Evolutionary conservation across 2,888 invertebrate genomes (phyloP), one percentile per base, ranked within the genome.

Genomic region (Punctoribates punctum): DNA sequence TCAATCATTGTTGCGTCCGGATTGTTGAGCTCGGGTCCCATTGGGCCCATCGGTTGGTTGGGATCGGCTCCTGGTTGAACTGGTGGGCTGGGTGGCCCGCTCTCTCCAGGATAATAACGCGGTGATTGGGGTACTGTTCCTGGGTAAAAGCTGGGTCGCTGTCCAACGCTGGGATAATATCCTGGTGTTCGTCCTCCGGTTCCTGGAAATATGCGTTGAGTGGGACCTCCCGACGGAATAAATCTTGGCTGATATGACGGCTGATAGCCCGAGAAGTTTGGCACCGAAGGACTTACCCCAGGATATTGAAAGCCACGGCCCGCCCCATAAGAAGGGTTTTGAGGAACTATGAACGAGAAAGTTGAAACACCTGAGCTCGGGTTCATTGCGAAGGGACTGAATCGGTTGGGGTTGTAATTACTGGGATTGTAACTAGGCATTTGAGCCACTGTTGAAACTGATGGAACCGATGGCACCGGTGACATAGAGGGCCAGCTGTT

Each of bases 241-340:
- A n/a, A 62, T 2, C 34, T 1, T 0, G 62, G 62, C 6, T 34
- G 15, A 62, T 34, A 62, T 29, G 27, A 15, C 5, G 62, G 62
- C 27, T 62, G 62, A 62, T 13, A 62, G 29, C 60, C 60, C 1
- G 62, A n/a, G 27, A 34, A 62, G 11, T 2, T 23, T 17, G 70
- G 70, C n/a, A 23, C 42, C 2, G 70, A 38, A 11, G 70, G 70
- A 15, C 23, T 20, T 3, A 5, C 38, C 11, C 70, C 70, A 0
- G 70, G 70, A 70, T 42, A 42, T 20, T 70, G 70, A 20, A 70
- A 70, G 11, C 70, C 70, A 46, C 46, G 42, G 42, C 70, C 70
- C 13, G 20, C 70, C 34, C 34, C 34, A 34, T 34, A 13, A 46
- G 70, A 20, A 13, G 70, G 70, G 17, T 70, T 70, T 42, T 70